Conservation (phyloP, 2,797 vertebrate genomes). For the Peromyscus attwateri region DNA sequence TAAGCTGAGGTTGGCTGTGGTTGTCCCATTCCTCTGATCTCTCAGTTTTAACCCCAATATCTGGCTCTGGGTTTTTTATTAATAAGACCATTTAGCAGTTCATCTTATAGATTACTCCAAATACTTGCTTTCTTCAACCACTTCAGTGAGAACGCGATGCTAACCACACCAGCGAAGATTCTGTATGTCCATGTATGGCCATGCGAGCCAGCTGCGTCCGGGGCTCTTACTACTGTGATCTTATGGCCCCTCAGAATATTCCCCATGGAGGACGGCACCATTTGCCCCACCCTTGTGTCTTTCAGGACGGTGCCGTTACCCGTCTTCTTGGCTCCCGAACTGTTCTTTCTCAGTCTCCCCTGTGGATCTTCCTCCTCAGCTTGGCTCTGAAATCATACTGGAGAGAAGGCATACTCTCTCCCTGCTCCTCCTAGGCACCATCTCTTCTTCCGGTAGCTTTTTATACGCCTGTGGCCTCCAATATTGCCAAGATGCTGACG, state of each 20-base stretch:
- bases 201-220: background rate
- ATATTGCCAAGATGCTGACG: background rate
- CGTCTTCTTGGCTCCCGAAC: background rate
- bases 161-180: background rate
- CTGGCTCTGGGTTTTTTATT: too few species aligned
- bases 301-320: background rate
- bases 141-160: background rate
- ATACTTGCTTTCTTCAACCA: background rate
- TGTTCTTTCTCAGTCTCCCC: background rate
- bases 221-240: background rate
- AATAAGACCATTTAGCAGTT: too few species aligned
- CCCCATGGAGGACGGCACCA: background rate
- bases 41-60: too few species aligned
- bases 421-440: background rate
- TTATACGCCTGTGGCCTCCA: background rate
- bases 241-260: conserved; percentile 3
- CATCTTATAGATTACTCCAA: background rate
- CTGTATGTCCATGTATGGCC: background rate
- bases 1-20: too few species aligned
- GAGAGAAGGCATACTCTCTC: background rate
- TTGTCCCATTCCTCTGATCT: too few species aligned
- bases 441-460: background rate
- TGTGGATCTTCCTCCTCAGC: background rate
- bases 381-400: background rate
- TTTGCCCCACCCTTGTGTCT: background rate